Evolutionary conservation across 2,888 invertebrate genomes (phyloP).

Genomic region (Tipula confusa): DNA sequence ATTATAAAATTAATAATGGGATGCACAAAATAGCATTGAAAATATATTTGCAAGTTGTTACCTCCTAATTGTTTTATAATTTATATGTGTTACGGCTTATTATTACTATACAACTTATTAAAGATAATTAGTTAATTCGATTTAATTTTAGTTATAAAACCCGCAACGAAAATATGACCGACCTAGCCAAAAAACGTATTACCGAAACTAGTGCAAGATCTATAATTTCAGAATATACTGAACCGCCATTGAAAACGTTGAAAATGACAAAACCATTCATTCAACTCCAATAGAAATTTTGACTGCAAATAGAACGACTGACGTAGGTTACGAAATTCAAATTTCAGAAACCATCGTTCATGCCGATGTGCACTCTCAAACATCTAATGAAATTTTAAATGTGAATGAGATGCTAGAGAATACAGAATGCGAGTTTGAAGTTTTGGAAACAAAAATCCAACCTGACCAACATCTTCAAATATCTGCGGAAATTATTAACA

Average conservation of each 20-base stretch:
- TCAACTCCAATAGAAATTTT: background rate
- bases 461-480: background rate
- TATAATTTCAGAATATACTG: background rate
- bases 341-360: slow-evolving; percentile 14
- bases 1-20: too few species aligned
- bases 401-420: background rate
- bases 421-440: background rate
- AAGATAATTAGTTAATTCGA: background rate
- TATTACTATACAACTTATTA: background rate
- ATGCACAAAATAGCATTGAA: slow-evolving; percentile 21
- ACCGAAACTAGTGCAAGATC: background rate
- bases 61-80: background rate
- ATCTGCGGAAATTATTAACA: background rate
- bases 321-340: background rate
- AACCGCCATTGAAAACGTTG: background rate
- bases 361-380: background rate
- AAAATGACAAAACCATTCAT: background rate
- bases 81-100: background rate
- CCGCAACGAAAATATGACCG: background rate
- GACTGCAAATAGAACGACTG: background rate
- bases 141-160: slow-evolving; percentile 26
- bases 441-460: background rate
- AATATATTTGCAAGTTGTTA: slow-evolving; percentile 21
- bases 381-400: background rate
- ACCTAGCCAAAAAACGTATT: background rate